These are phyloP conservation scores for Halocynthia aurantium DNA, from an alignment of 23 tunicate genomes.

Conservation along the genomic window DNA sequence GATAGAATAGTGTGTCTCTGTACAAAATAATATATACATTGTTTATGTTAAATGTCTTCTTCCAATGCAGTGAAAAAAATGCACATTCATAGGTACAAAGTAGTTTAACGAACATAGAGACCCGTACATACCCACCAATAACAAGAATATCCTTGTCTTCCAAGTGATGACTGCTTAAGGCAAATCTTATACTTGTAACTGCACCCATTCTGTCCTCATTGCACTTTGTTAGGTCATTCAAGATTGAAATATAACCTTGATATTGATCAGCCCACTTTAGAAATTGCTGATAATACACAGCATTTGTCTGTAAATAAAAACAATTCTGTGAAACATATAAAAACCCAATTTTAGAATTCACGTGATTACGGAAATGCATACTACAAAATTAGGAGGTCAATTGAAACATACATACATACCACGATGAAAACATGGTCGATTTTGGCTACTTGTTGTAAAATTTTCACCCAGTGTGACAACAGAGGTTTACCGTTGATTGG, in stretches of 20 bases:
- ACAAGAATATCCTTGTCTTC: constrained; percentile 34
- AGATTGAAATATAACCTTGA: constrained; percentile 35
- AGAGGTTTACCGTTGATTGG: constrained; percentile 59
- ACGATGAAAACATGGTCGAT: constrained; percentile 61
- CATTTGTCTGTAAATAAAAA: constrained; percentile 42
- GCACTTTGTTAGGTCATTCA: constrained; percentile 39
- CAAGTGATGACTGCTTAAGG: constrained; percentile 12
- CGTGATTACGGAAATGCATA: background rate
- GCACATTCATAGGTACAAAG: background rate
- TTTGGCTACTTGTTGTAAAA: constrained; percentile 19
- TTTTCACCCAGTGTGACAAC: constrained; percentile 61
- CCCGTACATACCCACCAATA: constrained; percentile 52
- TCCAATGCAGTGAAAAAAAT: background rate
- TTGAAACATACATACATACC: constrained; percentile 3
- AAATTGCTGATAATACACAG: constrained; percentile 33
- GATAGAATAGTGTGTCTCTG: constrained; percentile 65
- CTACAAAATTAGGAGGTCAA: background rate
- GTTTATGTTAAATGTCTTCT: background rate
- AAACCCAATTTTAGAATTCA: too few relatives aligned
- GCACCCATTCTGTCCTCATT: constrained; percentile 80
- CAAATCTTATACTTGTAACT: constrained; percentile 51
- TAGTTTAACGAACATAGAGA: background rate
- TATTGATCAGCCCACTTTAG: constrained; percentile 24
- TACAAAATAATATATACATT: background rate
- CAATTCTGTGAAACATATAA: too few relatives aligned